phyloP scores from a whole-genome alignment of 2,113 vertebrate species.

The Columba janthina region DNA sequence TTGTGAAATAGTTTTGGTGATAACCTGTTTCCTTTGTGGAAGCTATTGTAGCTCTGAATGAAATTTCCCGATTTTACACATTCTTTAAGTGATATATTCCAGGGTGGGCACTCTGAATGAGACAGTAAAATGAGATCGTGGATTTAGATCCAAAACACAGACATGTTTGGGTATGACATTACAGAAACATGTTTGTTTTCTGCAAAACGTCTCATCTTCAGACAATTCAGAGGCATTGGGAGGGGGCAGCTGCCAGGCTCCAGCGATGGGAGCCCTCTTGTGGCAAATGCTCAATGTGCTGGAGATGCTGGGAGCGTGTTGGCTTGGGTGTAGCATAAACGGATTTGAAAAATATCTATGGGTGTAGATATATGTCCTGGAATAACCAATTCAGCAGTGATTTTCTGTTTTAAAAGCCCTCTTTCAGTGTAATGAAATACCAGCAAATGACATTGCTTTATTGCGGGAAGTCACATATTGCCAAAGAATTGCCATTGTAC shows the following conservation, averaged over 20 bases:
- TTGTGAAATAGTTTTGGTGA: neutral
- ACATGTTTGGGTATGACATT: neutral
- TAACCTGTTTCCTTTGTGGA: neutral
- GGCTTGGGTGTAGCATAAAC: neutral
- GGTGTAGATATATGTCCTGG: neutral
- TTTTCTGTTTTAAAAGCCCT: neutral
- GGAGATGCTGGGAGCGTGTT: neutral
- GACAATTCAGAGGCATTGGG: neutral
- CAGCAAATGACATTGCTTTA: neutral
- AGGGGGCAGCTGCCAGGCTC: neutral
- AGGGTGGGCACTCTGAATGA: neutral
- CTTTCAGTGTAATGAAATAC: neutral
- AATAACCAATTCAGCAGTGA: neutral
- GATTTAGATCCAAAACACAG: neutral
- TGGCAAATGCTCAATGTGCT: neutral
- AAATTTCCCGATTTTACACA: neutral
- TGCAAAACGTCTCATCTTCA: fast-evolving
- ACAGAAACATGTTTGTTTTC: neutral
- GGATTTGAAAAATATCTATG: neutral
- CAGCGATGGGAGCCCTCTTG: neutral
- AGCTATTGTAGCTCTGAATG: neutral
- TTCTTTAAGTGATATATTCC: neutral
- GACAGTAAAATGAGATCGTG: neutral
- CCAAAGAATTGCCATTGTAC: fast-evolving
- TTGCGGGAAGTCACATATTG: neutral